A percentile compares a stretch with the other conserved stretches of the same genome.
Conservation (phyloP, 2,888 invertebrate genomes). For the Tinea semifulvella region DNA sequence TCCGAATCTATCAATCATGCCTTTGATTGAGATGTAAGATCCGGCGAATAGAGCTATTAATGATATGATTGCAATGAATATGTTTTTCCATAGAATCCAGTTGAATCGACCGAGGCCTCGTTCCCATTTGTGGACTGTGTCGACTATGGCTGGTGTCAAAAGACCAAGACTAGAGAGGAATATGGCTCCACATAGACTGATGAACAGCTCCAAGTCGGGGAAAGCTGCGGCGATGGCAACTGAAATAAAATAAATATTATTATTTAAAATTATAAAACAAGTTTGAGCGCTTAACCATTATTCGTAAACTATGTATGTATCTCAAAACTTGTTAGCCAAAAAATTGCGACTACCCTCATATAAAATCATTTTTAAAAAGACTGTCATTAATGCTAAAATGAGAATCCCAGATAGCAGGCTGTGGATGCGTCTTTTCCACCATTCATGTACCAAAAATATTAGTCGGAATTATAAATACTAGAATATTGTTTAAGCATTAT, state of each 20-base stretch:
- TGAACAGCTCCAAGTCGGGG: constrained; percentile 85
- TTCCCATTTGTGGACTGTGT: constrained; percentile 76
- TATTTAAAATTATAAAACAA: too few relatives aligned
- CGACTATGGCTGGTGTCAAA: constrained; percentile 76
- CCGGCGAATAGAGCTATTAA: constrained; percentile 48
- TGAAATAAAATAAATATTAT: constrained; percentile 34
- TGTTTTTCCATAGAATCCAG: constrained; percentile 77
- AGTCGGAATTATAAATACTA: too few relatives aligned
- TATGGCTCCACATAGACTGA: constrained; percentile 85
- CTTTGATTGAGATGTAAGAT: constrained; percentile 43
- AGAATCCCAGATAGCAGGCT: too few relatives aligned
- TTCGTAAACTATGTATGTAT: too few relatives aligned
- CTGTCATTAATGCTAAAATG: too few relatives aligned
- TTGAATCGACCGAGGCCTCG: constrained; percentile 70
- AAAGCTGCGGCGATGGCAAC: constrained; percentile 81
- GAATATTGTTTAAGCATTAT: too few relatives aligned
- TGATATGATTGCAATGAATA: constrained; percentile 45
- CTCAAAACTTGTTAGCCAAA: too few relatives aligned
- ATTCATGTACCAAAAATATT: too few relatives aligned
- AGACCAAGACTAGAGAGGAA: constrained; percentile 78
- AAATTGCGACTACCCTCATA: too few relatives aligned
- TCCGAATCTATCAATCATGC: constrained; percentile 39
- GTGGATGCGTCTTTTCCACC: too few relatives aligned
- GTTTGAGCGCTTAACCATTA: too few relatives aligned
- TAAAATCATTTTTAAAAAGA: too few relatives aligned